phyloP scores from a whole-genome alignment of 1,140 invertebrate genomes.

The Oreohelix idahoensis region DNA sequence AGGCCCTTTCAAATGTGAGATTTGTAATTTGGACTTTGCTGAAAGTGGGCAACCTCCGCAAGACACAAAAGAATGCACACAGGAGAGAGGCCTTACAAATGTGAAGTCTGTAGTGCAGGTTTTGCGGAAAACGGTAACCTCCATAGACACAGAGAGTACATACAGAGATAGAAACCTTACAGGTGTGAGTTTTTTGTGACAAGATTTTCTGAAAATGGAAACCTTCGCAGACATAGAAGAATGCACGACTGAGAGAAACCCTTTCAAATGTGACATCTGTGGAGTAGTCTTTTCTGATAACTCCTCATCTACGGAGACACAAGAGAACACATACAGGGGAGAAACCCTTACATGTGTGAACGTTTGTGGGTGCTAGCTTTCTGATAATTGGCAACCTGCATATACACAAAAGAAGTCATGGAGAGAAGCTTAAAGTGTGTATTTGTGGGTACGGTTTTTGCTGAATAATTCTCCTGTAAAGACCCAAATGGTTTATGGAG shows the following conservation, averaged over 20 bases:
- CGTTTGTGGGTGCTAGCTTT: conserved; percentile 58
- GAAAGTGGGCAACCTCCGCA: not conserved
- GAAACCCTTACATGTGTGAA: conserved; percentile 38
- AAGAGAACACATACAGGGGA: conserved; percentile 69
- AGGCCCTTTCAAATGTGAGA: not conserved
- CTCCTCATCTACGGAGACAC: not conserved
- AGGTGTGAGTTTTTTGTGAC: not conserved
- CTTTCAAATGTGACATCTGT: not conserved
- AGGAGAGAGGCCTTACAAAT: conserved; percentile 5
- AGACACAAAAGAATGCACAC: conserved; percentile 3
- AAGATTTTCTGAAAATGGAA: not conserved
- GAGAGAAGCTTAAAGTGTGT: conserved; percentile 82
- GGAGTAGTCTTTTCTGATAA: not conserved
- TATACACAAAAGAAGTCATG: conserved; percentile 78
- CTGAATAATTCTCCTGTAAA: not conserved
- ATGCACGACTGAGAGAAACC: conserved; percentile 83
- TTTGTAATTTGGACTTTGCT: not conserved
- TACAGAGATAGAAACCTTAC: conserved; percentile 3
- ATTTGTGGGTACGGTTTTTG: conserved; percentile 88
- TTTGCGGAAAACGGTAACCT: conserved; percentile 1
- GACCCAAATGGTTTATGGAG: conserved; percentile 29
- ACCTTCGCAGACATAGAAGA: not conserved
- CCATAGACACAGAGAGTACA: not conserved
- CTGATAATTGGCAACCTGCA: not conserved
- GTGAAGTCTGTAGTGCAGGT: not conserved